Percentiles rank a stretch among this genome's conserved stretches.
phyloP scores from a whole-genome alignment of 2,113 vertebrate genomes.

The Muscicapa adusta region DNA sequence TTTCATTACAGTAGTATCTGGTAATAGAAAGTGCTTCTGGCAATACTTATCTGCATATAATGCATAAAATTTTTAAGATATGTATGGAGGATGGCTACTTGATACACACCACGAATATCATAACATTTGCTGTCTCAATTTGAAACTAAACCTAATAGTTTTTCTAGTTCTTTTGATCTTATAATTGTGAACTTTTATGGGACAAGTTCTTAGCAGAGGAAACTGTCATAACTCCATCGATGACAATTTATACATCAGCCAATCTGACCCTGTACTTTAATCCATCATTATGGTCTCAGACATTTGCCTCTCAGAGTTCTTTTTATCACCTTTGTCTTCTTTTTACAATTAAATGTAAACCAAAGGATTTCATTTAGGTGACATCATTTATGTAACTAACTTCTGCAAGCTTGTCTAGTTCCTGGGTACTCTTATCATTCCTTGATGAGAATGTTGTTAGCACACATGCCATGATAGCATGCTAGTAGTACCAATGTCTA shows the following conservation, averaged over 20 bases:
- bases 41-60: constrained; percentile 40
- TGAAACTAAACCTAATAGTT: neutral
- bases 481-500: neutral
- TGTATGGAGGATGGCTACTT: neutral
- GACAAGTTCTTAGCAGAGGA: neutral
- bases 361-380: neutral
- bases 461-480: neutral
- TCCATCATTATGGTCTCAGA: neutral
- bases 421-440: neutral
- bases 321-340: neutral
- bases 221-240: neutral
- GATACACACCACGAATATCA: neutral
- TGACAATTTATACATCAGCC: neutral
- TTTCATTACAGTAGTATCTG: neutral
- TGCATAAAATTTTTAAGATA: neutral
- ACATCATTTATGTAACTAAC: neutral
- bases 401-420: neutral
- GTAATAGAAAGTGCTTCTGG: constrained; percentile 37
- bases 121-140: neutral
- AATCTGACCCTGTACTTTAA: neutral
- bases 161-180: neutral
- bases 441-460: neutral
- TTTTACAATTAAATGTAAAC: neutral
- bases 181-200: neutral
- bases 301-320: neutral